Evolutionary conservation across 2,797 vertebrate genomes (phyloP).

Genomic region (Molossus molossus): DNA sequence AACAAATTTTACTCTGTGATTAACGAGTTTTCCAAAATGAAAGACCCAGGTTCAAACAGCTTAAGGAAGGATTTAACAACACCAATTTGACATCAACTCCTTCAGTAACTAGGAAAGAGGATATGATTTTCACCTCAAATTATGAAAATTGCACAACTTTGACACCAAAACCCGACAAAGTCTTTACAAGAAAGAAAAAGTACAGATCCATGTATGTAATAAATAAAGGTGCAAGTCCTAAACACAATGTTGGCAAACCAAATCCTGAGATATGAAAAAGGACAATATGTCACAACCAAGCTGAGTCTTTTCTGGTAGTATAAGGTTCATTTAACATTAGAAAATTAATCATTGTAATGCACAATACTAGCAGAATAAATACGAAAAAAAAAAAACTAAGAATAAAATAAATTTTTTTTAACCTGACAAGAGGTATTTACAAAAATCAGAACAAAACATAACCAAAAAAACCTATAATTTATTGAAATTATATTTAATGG

Average conservation of each 20-base stretch:
- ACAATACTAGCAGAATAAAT: background rate
- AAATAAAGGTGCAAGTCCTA: background rate
- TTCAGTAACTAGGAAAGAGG: background rate
- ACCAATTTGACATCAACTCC: background rate
- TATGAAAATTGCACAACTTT: background rate
- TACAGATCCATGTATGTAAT: background rate
- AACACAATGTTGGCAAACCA: background rate
- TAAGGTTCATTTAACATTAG: background rate
- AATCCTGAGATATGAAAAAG: background rate
- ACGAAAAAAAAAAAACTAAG: constrained; percentile 15
- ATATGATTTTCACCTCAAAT: constrained; percentile 48
- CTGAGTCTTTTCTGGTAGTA: background rate
- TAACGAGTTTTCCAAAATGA: background rate
- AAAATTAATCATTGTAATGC: background rate
- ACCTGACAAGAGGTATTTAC: background rate
- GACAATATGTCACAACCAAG: background rate
- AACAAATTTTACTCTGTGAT: background rate
- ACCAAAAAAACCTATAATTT: background rate
- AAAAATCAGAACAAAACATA: background rate
- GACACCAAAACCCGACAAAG: background rate
- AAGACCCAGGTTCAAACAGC: background rate
- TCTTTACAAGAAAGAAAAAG: constrained; percentile 36
- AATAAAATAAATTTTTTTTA: background rate
- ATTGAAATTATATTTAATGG: background rate
- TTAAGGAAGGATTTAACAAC: background rate